Percentiles rank a stretch among this genome's conserved stretches.
Conservation (phyloP, 2,797 vertebrate genomes). For the Premnoplex brunnescens region DNA sequence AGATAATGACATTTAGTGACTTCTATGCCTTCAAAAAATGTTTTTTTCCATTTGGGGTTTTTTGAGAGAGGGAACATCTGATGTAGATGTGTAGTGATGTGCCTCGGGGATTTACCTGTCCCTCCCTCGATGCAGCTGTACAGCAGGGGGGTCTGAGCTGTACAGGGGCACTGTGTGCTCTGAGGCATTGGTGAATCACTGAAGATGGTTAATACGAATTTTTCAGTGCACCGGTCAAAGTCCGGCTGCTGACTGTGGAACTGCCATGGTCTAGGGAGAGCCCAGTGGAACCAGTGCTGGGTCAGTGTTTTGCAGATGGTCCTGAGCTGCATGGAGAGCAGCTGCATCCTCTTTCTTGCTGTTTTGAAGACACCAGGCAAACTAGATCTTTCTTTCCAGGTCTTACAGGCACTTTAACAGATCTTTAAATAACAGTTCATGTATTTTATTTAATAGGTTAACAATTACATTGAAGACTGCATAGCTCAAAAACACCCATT, state of each 20-base stretch:
- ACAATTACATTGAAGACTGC: constrained; percentile 93
- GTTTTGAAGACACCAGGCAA: not conserved
- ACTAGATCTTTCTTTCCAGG: not conserved
- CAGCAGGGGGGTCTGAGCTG: not conserved
- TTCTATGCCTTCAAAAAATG: accelerated
- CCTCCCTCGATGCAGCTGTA: not conserved
- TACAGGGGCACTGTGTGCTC: accelerated
- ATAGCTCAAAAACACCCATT: constrained; percentile 93
- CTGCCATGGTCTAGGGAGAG: not conserved
- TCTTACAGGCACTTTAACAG: not conserved
- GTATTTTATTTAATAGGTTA: constrained; percentile 78
- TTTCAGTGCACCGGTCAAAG: not conserved
- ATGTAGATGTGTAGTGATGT: not conserved
- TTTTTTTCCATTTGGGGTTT: not conserved
- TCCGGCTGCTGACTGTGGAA: not conserved
- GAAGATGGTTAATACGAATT: not conserved
- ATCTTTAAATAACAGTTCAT: not conserved
- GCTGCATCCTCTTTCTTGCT: not conserved
- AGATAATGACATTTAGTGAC: not conserved
- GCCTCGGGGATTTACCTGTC: not conserved
- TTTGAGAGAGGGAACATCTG: not conserved
- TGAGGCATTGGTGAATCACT: not conserved
- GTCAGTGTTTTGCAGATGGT: not conserved
- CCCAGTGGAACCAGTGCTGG: not conserved
- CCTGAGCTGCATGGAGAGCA: not conserved